Base-by-base conservation (phyloP, 37 sponge, comb jelly and placozoan species). In the Agelas oroides region DNA sequence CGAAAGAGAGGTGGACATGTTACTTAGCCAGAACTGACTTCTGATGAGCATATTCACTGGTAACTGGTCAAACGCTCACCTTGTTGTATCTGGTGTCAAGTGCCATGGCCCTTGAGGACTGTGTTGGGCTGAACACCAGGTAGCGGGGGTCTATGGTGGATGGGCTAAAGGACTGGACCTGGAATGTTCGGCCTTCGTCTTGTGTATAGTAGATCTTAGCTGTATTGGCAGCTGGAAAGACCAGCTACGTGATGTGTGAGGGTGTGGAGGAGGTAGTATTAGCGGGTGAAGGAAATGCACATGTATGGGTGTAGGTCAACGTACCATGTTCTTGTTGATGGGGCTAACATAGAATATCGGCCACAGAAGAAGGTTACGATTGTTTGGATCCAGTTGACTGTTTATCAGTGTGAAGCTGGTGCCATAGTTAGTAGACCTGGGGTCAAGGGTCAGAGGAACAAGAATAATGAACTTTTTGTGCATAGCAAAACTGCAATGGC, bases 381-480 rank as follows among this genome's bases (percentile, higher is more conserved):
- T 65, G 16, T 12, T 53, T 6, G 73, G 33, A 36, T 66, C 66
- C 0, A 78, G 58, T 21, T 71, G 27, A 18, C 36, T 13, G 21
- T 67, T 46, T 32, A 89, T 84, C 18, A 23, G 12, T 12, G 35
- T 27, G 25, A 92, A 84, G 3, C 63, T 76, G 0, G 34, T 37
- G 27, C 93, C 93, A 80, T 87, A 92, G 38, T 87, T 57, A 46
- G 61, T 32, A 46, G 89, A 88, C 38, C 93, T 92, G 12, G 31
- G 30, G 57, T 46, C 8, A 46, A 57, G 17, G 31, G 35, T 25
- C 5, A 31, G 52, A 67, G 19, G 33, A 16, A 2, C 6, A 31
- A 31, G 53, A 71, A 3, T 25, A 52, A 38, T 38, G 39, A 70
- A n/a, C n/a, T n/a, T n/a, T n/a, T n/a, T n/a, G n/a, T n/a, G n/a